phyloP scores from a whole-genome alignment of 2,797 vertebrate species.

The Oreonectes daqikongensis region DNA sequence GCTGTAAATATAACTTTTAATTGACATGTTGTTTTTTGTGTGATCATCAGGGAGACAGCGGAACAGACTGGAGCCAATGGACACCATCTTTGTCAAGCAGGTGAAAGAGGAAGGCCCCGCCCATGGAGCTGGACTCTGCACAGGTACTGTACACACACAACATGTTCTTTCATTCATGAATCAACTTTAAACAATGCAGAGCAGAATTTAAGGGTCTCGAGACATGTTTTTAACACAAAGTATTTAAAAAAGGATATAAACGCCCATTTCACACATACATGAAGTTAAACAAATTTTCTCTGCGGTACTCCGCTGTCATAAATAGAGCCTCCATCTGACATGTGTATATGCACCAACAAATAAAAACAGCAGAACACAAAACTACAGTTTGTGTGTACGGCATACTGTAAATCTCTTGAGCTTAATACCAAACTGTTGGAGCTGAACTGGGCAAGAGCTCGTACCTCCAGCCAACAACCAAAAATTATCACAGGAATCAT shows the following conservation, averaged over 20 bases:
- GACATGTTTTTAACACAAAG: background rate
- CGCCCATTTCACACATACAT: background rate
- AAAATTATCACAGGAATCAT: conserved; percentile 5
- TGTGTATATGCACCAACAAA: background rate
- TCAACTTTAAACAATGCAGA: background rate
- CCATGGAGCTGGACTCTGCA: conserved; percentile 93
- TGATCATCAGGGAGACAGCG: conserved; percentile 83
- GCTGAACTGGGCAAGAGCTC: conserved; percentile 3
- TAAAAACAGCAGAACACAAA: background rate
- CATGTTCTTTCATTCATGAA: background rate
- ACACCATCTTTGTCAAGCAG: conserved; percentile 98
- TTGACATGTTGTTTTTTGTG: background rate
- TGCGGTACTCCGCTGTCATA: no score
- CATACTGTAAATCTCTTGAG: no score
- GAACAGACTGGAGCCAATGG: conserved; percentile 94
- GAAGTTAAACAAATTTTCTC: no score
- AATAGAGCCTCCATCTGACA: background rate
- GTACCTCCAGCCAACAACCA: conserved; percentile 11
- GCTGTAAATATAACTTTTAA: background rate
- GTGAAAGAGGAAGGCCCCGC: conserved; percentile 96
- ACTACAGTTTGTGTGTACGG: no score
- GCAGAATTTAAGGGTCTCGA: background rate
- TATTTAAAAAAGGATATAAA: background rate
- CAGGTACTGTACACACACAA: conserved; percentile 76
- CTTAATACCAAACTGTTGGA: conserved; percentile 5